Conservation (phyloP, 2,113 vertebrate genomes). For the Blennius ocellaris region DNA sequence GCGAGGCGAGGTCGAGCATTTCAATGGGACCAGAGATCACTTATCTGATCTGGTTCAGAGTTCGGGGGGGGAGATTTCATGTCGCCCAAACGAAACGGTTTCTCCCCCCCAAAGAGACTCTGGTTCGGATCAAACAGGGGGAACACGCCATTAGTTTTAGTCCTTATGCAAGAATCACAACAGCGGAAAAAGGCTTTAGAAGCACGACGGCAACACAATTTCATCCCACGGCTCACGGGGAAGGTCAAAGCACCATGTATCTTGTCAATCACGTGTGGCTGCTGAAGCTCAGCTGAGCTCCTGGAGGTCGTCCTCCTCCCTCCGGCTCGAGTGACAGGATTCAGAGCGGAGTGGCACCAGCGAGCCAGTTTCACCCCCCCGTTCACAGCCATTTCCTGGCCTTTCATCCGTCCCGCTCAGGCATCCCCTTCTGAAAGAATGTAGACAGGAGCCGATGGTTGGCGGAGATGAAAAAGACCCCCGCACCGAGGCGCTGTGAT, state of each 20-base stretch:
- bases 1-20: no score
- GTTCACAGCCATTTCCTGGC: conserved; percentile 35
- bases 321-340: conserved; percentile 16
- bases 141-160: no score
- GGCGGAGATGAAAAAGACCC: conserved; percentile 9
- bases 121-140: no score
- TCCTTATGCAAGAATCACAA: no score
- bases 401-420: conserved; percentile 27
- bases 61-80: no score
- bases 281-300: conserved; percentile 1
- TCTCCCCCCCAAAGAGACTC: no score
- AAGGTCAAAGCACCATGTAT: neutral
- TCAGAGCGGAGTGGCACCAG: conserved; percentile 8
- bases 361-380: conserved; percentile 6
- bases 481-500: neutral
- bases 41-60: no score
- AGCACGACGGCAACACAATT: neutral
- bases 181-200: neutral
- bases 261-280: conserved; percentile 16
- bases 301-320: neutral
- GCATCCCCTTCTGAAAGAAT: conserved; percentile 8
- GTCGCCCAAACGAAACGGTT: no score
- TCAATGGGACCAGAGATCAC: no score
- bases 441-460: conserved; percentile 22
- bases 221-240: neutral